phyloP scores from a whole-genome alignment of 2,113 vertebrate species.

The Atlantisia rogersi region DNA sequence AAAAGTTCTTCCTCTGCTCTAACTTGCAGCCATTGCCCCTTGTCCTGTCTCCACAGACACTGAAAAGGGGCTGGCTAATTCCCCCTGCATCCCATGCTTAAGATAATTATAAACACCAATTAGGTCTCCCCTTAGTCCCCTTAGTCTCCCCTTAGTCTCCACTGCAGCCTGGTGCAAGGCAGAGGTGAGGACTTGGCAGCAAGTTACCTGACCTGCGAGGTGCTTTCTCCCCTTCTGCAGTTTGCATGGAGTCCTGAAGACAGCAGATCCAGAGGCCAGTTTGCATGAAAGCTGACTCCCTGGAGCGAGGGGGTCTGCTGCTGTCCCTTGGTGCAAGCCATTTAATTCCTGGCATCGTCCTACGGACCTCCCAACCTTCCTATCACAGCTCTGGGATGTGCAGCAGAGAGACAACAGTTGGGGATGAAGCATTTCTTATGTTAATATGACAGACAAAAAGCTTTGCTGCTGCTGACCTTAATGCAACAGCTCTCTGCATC shows the following conservation, averaged over 20 bases:
- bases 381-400: background rate
- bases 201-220: background rate
- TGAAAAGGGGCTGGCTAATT: no score
- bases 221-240: background rate
- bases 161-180: background rate
- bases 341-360: background rate
- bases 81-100: no score
- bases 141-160: no score
- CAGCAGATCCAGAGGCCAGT: background rate
- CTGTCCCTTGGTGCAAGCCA: background rate
- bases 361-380: background rate
- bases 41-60: no score
- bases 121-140: no score
- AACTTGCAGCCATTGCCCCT: no score
- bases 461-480: background rate
- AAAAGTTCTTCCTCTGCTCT: no score
- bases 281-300: background rate
- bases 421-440: background rate
- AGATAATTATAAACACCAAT: no score
- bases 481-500: background rate
- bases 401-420: background rate
- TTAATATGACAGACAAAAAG: background rate
- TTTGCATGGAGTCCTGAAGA: background rate
- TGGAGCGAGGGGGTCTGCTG: background rate
- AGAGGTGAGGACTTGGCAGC: background rate